Conservation (phyloP, 2,113 vertebrate species). For the Phainopepla nitens region DNA sequence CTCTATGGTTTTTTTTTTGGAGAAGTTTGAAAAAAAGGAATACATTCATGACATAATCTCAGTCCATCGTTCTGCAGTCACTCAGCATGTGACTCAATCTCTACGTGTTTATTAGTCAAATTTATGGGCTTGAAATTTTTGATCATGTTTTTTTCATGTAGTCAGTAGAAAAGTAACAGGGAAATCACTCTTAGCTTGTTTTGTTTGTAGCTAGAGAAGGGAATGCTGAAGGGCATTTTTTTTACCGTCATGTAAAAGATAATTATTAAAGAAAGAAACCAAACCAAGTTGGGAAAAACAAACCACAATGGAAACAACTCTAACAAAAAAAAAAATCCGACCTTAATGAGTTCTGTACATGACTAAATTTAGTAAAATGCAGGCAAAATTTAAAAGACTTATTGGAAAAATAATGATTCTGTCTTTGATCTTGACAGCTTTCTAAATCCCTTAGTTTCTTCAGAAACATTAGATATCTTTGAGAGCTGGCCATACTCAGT, state of each 20-base stretch:
- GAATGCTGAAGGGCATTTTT: neutral
- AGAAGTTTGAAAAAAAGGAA: neutral
- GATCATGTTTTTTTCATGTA: neutral
- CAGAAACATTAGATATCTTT: neutral
- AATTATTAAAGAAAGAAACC: neutral
- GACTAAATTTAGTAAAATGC: neutral
- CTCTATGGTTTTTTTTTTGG: neutral
- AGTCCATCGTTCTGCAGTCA: neutral
- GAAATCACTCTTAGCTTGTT: neutral
- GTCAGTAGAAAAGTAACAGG: neutral
- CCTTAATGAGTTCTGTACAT: rapidly evolving
- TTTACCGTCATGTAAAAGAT: neutral
- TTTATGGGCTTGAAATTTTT: neutral
- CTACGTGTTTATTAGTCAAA: neutral
- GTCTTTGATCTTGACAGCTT: neutral
- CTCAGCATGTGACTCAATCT: neutral
- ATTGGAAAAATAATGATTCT: neutral
- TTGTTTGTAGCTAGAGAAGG: neutral
- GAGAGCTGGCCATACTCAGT: neutral
- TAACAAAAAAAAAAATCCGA: neutral
- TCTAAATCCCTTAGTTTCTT: neutral
- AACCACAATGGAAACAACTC: neutral
- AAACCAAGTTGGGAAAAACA: neutral
- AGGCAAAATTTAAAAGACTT: neutral
- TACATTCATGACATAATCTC: neutral